phyloP scores from a whole-genome alignment of 2,113 vertebrate genomes.

The Oncorhynchus clarkii region DNA sequence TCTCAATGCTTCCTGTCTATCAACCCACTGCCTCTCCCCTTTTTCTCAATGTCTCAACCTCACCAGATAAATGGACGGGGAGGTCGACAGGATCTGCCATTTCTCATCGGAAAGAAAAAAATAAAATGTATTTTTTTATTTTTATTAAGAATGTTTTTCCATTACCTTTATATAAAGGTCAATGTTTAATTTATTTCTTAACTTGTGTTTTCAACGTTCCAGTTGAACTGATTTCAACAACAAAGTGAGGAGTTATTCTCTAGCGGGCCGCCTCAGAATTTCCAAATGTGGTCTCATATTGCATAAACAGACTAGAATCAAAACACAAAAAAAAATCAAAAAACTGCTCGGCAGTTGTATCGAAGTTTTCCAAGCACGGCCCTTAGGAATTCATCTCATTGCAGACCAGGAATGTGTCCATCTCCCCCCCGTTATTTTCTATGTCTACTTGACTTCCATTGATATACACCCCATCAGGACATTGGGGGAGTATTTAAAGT shows the following conservation, averaged over 20 bases:
- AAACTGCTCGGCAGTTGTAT: slow-evolving; percentile 15
- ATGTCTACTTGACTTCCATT: slow-evolving; percentile 64
- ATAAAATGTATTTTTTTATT: background rate
- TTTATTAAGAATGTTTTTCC: slow-evolving; percentile 11
- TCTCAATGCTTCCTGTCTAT: slow-evolving; percentile 51
- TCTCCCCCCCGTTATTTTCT: slow-evolving; percentile 56
- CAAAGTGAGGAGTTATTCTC: slow-evolving; percentile 25
- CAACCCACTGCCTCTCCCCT: slow-evolving; percentile 59
- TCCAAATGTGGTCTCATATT: slow-evolving; percentile 38
- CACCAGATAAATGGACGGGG: slow-evolving; percentile 66
- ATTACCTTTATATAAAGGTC: slow-evolving; percentile 14
- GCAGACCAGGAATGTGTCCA: slow-evolving; percentile 59
- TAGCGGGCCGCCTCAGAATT: slow-evolving; percentile 21
- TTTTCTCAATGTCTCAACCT: slow-evolving; percentile 49
- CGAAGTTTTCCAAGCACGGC: slow-evolving; percentile 34
- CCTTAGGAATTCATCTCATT: slow-evolving; percentile 54
- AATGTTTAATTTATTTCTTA: background rate
- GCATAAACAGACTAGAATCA: slow-evolving; percentile 59
- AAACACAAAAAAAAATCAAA: slow-evolving; percentile 21
- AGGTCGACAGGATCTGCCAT: slow-evolving; percentile 15
- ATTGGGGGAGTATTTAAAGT: slow-evolving; percentile 56
- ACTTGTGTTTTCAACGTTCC: slow-evolving; percentile 14
- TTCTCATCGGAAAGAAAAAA: slow-evolving; percentile 17
- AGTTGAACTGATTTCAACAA: slow-evolving; percentile 46
- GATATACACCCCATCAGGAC: slow-evolving; percentile 68